Evolutionary conservation across 1,140 invertebrate genomes (phyloP).

Genomic region (Chironomus tepperi): DNA sequence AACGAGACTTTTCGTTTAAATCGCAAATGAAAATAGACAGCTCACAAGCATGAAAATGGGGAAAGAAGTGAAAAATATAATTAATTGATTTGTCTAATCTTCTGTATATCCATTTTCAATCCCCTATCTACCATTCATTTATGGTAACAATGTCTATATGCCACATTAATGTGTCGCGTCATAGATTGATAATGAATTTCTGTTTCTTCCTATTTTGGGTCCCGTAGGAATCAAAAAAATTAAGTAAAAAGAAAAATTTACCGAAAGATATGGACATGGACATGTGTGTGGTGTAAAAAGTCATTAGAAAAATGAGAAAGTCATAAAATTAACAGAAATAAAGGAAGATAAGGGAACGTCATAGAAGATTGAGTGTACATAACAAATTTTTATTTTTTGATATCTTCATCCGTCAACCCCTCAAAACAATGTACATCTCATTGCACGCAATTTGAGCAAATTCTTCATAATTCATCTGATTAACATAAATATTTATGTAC

Average conservation of each 20-base stretch:
- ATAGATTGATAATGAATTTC: neutral
- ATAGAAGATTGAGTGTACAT: no score
- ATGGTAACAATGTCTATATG: neutral
- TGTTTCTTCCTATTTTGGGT: neutral
- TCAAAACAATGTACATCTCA: no score
- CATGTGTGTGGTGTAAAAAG: no score
- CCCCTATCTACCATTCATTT: neutral
- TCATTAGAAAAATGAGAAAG: no score
- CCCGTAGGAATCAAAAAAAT: neutral
- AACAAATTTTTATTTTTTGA: no score
- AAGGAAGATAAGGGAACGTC: no score
- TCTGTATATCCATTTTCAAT: neutral
- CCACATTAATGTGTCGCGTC: neutral
- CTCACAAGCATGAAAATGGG: neutral
- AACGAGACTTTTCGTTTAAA: slow-evolving; percentile 5
- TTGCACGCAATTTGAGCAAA: neutral
- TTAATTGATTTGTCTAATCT: slow-evolving; percentile 24
- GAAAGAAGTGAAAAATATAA: neutral
- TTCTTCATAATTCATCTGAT: neutral
- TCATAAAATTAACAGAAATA: no score
- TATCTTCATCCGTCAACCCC: no score
- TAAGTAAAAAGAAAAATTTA: no score
- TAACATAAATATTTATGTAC: neutral
- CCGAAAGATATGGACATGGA: no score
- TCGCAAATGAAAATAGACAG: slow-evolving; percentile 17